Conservation (phyloP, 1,140 invertebrate genomes). For the Onthophagus taurus region DNA sequence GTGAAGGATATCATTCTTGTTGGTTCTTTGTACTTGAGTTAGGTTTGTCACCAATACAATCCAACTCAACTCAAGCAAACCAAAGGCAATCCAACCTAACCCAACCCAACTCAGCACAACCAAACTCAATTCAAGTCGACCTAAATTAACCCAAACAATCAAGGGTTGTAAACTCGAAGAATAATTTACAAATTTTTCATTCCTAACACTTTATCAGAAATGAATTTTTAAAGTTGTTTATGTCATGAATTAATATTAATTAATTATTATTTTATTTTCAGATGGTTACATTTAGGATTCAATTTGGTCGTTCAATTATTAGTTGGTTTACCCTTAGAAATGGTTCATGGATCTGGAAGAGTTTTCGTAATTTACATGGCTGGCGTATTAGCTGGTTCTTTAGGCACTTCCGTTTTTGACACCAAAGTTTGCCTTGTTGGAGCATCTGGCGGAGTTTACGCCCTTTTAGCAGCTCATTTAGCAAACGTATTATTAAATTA, state of each 20-base stretch:
- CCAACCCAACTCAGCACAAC: too few relatives aligned
- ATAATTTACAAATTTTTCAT: too few relatives aligned
- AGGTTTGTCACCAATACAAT: too few relatives aligned
- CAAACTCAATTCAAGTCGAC: too few relatives aligned
- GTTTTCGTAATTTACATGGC: slow-evolving; percentile 89
- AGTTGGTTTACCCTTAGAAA: slow-evolving; percentile 88
- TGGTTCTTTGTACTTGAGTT: too few relatives aligned
- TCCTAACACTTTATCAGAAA: too few relatives aligned
- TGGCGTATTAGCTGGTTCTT: slow-evolving; percentile 84
- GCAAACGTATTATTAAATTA: slow-evolving; percentile 93
- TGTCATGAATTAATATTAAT: neutral
- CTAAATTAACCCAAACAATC: too few relatives aligned
- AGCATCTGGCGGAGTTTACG: slow-evolving; percentile 90
- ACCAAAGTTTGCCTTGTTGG: slow-evolving; percentile 88
- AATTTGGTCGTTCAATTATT: slow-evolving; percentile 87
- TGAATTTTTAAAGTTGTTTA: too few relatives aligned
- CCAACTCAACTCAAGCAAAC: too few relatives aligned
- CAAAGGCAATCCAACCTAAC: too few relatives aligned
- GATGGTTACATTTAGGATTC: slow-evolving; percentile 91
- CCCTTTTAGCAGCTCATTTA: slow-evolving; percentile 85
- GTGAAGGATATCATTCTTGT: too few relatives aligned
- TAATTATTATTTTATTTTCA: slow-evolving; percentile 40
- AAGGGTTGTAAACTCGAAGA: too few relatives aligned
- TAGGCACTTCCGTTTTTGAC: slow-evolving; percentile 92
- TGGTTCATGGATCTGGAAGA: slow-evolving; percentile 89